Base-by-base conservation (phyloP, 2,888 invertebrate genomes). In the Papilio protenor region DNA sequence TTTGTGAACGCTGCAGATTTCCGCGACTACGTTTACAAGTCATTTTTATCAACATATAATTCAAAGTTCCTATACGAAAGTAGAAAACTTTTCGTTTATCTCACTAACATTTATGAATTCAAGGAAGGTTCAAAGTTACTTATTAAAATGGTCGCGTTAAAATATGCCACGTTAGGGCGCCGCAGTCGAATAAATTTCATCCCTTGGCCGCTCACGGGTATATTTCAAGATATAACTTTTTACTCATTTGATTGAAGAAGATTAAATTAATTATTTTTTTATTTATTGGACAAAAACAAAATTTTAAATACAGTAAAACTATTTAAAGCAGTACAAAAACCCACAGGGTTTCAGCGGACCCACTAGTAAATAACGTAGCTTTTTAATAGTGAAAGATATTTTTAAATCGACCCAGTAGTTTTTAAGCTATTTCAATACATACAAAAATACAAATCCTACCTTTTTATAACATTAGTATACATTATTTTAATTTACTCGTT, bases 111-210 rank as follows among this genome's bases (percentile, higher is more conserved):
- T 45, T 47, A 47, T 55, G 33, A 33, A 55, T 76, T 76, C 52
- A 33, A n/a, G 47, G 47, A 40, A 89, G 91, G 91, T 90, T 90
- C 88, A 86, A 89, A 88, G 90, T 91, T 89, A 91, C 92, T 92
- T 94, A 93, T 94, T 93, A 94, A 94, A 93, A 91, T 86, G 90
- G 89, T 88, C 86, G 90, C 91, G 92, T 92, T 93, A 93, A 94
- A 94, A 93, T 93, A 93, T 92, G 93, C 92, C 92, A 91, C 91
- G 90, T 89, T 89, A 88, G 91, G 90, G 90, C 85, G 87, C 88
- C 85, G 86, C 82, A 85, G 86, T 86, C 85, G 87, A 86, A 91
- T 94, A 93, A 94, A 93, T 93, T 92, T 91, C 89, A 90, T 87
- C 87, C 85, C 86, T 87, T 84, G 86, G 87, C 84, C 86, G 84